These are phyloP conservation scores for Brachyhypopomus gauderio DNA, from an alignment of 2,113 vertebrate species.

Conservation along the genomic window DNA sequence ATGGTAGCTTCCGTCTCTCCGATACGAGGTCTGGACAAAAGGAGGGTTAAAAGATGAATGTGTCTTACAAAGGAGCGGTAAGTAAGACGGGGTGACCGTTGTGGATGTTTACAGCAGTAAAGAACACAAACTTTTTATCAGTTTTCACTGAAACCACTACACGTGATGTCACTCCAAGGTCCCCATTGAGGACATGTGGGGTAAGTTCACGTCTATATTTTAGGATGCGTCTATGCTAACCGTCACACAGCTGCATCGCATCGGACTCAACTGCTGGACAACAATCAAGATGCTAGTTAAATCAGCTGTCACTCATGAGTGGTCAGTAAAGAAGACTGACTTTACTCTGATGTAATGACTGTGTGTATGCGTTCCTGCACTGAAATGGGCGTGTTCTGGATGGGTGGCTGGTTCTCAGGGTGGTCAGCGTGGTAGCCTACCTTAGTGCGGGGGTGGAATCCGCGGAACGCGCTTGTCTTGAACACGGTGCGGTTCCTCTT, in stretches of 20 bases:
- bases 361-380: neutral
- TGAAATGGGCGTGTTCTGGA: neutral
- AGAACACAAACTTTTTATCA: too few species aligned
- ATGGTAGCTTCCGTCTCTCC: conserved; percentile 79
- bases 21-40: conserved; percentile 76
- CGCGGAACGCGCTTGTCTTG: conserved; percentile 88
- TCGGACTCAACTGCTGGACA: neutral
- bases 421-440: conserved; percentile 63
- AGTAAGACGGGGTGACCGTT: neutral
- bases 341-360: too few species aligned
- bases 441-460: conserved; percentile 91
- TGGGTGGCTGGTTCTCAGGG: neutral
- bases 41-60: conserved; percentile 58
- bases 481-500: conserved; percentile 95
- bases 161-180: too few species aligned
- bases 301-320: neutral
- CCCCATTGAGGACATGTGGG: too few species aligned
- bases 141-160: too few species aligned
- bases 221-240: neutral
- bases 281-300: too few species aligned
- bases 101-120: neutral
- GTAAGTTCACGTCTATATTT: too few species aligned
- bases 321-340: too few species aligned
- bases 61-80: neutral
- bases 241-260: neutral